Base-by-base conservation (phyloP, 2,888 invertebrate species). In the Chrysomela aeneicollis region DNA sequence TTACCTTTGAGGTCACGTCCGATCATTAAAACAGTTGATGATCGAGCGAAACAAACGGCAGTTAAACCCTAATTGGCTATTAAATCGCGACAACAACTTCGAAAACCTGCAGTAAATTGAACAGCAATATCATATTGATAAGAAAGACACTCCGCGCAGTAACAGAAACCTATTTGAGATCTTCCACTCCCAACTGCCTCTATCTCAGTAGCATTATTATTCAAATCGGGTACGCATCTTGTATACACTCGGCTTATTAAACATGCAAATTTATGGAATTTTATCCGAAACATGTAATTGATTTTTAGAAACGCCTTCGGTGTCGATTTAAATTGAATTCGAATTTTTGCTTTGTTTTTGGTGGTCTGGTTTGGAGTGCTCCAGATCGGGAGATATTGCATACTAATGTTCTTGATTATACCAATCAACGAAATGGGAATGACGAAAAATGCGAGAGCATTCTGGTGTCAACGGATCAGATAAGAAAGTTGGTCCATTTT, bases 251-350 rank as follows among this genome's bases (percentile, higher is more conserved):
- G 47, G 47, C 19, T 49, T 49, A 49, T 49, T 49, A n/a, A 49
- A n/a, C 49, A 49, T 49, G 19, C 49, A 49, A 49, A 49, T 49
- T 19, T n/a, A 22, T 42, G 42, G 42, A 42, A 15, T 42, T 49
- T n/a, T 19, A 50, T 59, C 35, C 35, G 19, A 37, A 58, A 58
- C 47, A 26, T 30, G 30, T 32, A 53, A 53, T 53, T 26, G 32
- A 30, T 26, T 32, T 53, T 30, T 32, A 10, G 15, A 53, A 32
- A 53, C 53, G 26, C 53, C 30, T 49, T 49, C 49, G 19, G 49
- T 22, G 49, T 49, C n/a, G 49, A 49, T 49, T 21, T 8, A 9
- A 19, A 49, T 49, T 19, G 9, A 49, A 49, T 18, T 42, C n/a
- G 42, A 15, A 15, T n/a, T 42, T 42, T 42, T 42, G 42, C 6